A percentile compares a stretch with the other conserved stretches of the same genome.
phyloP scores from a whole-genome alignment of 2,888 invertebrate species.

The Yponomeuta malinellus region DNA sequence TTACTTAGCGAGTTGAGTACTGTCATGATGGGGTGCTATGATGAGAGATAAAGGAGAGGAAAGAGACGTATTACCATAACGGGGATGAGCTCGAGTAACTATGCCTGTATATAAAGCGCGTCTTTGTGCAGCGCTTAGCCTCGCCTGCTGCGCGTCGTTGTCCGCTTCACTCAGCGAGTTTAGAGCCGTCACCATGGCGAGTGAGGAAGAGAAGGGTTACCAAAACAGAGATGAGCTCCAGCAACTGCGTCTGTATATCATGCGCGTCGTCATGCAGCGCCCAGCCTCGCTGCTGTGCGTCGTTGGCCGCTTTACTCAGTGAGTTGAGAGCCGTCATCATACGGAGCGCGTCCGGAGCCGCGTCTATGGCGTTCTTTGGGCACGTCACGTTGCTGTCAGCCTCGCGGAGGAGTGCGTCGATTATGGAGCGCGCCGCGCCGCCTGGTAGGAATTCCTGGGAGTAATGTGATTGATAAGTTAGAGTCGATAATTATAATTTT shows the following conservation, averaged over 20 bases:
- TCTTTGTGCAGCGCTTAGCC: no score
- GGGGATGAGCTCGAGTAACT: no score
- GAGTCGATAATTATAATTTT: no score
- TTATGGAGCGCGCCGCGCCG: constrained; percentile 64
- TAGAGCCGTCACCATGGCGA: constrained; percentile 87
- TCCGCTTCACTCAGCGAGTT: constrained; percentile 89
- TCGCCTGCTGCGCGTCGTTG: constrained; percentile 35
- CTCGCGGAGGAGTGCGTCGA: constrained; percentile 64
- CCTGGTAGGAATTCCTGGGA: constrained; percentile 63
- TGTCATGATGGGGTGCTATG: constrained; percentile 77
- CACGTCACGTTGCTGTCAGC: constrained; percentile 67
- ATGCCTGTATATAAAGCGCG: no score
- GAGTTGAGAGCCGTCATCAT: constrained; percentile 89
- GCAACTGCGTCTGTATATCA: constrained; percentile 89
- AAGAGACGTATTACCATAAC: no score
- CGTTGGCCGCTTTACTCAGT: constrained; percentile 92
- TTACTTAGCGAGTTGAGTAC: constrained; percentile 89
- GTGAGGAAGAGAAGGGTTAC: constrained; percentile 60
- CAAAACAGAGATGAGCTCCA: constrained; percentile 88
- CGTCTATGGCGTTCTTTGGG: constrained; percentile 81
- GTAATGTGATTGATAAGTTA: background rate
- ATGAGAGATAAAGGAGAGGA: no score
- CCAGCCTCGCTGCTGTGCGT: constrained; percentile 97
- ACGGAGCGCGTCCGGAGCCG: constrained; percentile 89
- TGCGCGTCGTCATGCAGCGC: constrained; percentile 95